phyloP scores from a whole-genome alignment of 2,113 vertebrate species.

The Diadophis punctatus region DNA sequence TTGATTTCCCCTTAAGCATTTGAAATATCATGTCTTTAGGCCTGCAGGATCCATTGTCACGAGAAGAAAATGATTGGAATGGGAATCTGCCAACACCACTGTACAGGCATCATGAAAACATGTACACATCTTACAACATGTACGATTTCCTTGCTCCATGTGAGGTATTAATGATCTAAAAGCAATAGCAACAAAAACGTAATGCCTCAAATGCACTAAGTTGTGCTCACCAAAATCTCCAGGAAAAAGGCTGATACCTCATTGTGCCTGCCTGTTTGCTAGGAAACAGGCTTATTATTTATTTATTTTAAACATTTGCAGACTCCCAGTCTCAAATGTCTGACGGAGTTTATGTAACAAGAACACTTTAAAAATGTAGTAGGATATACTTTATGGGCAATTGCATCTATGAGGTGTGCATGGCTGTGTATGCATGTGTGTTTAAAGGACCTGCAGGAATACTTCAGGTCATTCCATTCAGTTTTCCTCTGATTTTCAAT shows the following conservation, averaged over 20 bases:
- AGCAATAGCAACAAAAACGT: background rate
- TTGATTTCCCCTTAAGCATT: background rate
- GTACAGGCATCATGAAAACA: background rate
- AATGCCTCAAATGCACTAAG: background rate
- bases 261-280: background rate
- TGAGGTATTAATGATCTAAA: background rate
- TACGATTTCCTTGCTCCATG: background rate
- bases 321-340: background rate
- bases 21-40: background rate
- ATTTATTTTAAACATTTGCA: background rate
- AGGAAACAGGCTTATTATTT: slow-evolving; percentile 30
- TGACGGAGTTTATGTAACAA: background rate
- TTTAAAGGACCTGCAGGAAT: background rate
- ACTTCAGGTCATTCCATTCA: background rate
- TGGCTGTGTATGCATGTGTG: background rate
- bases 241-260: background rate
- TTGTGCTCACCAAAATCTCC: background rate
- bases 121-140: background rate
- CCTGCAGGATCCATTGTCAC: background rate
- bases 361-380: background rate
- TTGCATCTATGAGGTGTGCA: background rate
- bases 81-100: background rate
- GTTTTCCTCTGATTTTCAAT: background rate
- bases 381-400: background rate
- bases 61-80: background rate